Evolutionary conservation across 2,113 vertebrate species (phyloP).

Genomic region (Cheirogaleus medius): DNA sequence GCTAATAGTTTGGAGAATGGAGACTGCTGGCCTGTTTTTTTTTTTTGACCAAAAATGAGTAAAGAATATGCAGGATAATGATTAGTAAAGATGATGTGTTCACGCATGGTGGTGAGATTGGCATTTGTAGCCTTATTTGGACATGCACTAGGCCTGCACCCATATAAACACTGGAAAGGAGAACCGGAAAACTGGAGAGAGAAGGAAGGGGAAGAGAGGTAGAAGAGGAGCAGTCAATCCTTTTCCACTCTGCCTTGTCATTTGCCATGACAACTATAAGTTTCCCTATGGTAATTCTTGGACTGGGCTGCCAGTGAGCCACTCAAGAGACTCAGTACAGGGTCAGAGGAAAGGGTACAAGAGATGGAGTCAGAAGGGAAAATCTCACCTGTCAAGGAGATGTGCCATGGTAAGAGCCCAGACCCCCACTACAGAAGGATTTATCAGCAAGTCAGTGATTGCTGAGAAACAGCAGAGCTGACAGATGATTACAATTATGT

Average conservation of each 20-base stretch:
- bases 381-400: background rate
- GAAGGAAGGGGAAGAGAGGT: background rate
- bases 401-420: background rate
- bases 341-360: background rate
- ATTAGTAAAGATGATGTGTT: background rate
- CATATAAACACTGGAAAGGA: background rate
- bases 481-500: background rate
- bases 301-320: background rate
- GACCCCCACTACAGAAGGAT: background rate
- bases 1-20: background rate
- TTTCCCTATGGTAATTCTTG: background rate
- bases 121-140: background rate
- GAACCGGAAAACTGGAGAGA: background rate
- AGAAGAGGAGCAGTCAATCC: background rate
- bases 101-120: background rate
- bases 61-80: background rate
- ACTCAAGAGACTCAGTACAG: background rate
- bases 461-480: background rate
- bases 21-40: background rate
- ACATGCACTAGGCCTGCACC: background rate
- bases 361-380: background rate
- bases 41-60: background rate
- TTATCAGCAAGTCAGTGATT: background rate
- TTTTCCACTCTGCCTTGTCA: background rate
- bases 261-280: background rate